A percentile compares a stretch with the other conserved stretches of the same genome.
Evolutionary conservation across 2,113 vertebrate genomes (phyloP).

Genomic region (Pteropus alecto): DNA sequence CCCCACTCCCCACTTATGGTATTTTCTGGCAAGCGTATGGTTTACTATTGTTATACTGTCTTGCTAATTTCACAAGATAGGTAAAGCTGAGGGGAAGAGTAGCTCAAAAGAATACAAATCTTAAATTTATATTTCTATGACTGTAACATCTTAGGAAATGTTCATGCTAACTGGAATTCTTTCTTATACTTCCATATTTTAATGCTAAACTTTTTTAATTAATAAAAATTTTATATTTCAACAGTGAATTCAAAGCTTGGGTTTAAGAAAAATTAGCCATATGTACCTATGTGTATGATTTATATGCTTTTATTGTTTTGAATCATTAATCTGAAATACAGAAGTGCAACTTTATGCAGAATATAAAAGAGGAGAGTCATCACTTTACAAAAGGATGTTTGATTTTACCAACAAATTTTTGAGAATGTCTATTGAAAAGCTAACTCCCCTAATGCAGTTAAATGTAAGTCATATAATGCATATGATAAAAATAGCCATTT

Average conservation of each 20-base stretch:
- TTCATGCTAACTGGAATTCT: background rate
- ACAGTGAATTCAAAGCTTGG: background rate
- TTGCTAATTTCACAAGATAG: background rate
- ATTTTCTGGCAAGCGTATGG: background rate
- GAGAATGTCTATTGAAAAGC: background rate
- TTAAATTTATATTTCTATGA: background rate
- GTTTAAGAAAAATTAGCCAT: constrained; percentile 17
- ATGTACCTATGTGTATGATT: background rate
- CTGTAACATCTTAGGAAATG: background rate
- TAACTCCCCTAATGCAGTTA: background rate
- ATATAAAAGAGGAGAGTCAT: background rate
- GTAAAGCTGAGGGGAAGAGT: background rate
- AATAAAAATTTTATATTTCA: constrained; percentile 23
- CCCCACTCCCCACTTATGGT: background rate
- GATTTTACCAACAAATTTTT: constrained; percentile 24
- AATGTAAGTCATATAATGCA: background rate
- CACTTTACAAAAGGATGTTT: constrained; percentile 22
- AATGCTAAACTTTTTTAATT: background rate
- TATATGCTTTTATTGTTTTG: background rate
- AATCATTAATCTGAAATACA: constrained; percentile 25
- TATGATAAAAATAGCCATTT: constrained; percentile 1
- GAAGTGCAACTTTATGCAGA: background rate
- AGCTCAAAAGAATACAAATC: background rate
- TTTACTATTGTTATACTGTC: background rate
- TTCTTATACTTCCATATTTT: background rate